Base-by-base conservation (phyloP, 2,888 invertebrate species). In the Ephialtes manifestator region DNA sequence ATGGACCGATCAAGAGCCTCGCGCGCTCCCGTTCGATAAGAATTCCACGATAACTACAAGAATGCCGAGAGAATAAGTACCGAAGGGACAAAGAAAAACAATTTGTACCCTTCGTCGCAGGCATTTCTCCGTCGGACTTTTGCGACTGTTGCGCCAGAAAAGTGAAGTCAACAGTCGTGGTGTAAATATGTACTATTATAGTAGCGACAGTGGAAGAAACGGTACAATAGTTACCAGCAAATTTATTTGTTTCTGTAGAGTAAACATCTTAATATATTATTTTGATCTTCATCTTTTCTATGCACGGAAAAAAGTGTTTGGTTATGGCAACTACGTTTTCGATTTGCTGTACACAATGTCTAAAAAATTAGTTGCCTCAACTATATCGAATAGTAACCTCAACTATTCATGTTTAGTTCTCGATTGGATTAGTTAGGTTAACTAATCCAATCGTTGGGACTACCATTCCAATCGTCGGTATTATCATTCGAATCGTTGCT, bases 11-110 rank as follows among this genome's bases (percentile, higher is more conserved):
- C 58, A 39, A 13, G 63, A 65, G 76, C 51, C 51, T 65, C 80
- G 31, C 58, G 77, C 65, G 48, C 51, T 76, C 63, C 39, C 60
- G 71, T 84, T 70, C 81, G 43, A 68, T 74, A 63, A 81, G 84
- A 84, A 84, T 84, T 81, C 63, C 63, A 39, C 60, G 68, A 77
- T 81, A 81, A 84, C 24, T 81, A 68, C 43, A 74, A 78, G 77
- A 81, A 84, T 63, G 72, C 65, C 43, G 51, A 53, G 55, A 39
- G 58, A 18, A 31, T n/a, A n/a, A n/a, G 18, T 43, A 13, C 51
- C 35, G 43, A 39, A n/a, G 39, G 28, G 11, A 58, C 31, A 13
- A 43, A 68, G 43, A 84, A 67, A 77, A 77, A 48, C 75, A 81
- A 77, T 77, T 48, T 28, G 76, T 67, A 31, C 31, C 51, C 72